Conservation (phyloP, 64 coral and sea anemone genomes). For the Stylophora pistillata region DNA sequence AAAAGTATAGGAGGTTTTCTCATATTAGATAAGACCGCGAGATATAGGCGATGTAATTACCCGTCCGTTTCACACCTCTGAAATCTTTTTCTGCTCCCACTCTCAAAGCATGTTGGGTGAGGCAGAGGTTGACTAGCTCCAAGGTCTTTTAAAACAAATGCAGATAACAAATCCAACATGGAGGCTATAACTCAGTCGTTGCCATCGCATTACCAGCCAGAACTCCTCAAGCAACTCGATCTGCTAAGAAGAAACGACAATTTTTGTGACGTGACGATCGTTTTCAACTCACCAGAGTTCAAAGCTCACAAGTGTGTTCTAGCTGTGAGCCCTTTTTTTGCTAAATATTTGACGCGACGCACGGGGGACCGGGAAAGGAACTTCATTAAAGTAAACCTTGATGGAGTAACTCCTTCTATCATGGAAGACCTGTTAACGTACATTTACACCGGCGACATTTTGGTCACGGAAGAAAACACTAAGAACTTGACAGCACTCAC, state of each 20-base stretch:
- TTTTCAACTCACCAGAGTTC: not conserved
- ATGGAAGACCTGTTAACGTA: constrained; percentile 7
- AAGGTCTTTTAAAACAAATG: too few relatives aligned
- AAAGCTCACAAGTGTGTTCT: too few relatives aligned
- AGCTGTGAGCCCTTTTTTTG: constrained; percentile 18
- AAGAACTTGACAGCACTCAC: not conserved
- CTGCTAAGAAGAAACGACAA: not conserved
- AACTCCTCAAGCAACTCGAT: not conserved
- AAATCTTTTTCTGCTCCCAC: too few relatives aligned
- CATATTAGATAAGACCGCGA: too few relatives aligned
- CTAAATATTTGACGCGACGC: not conserved
- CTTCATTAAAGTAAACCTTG: not conserved
- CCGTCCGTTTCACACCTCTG: too few relatives aligned
- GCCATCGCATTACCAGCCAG: not conserved
- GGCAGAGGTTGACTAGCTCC: too few relatives aligned
- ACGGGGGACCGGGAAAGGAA: not conserved
- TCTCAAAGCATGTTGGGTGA: too few relatives aligned
- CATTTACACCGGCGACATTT: constrained; percentile 21
- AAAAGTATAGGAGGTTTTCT: too few relatives aligned
- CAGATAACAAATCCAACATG: too few relatives aligned
- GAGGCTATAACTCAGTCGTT: too few relatives aligned
- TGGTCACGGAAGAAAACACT: not conserved
- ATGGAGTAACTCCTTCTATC: not conserved
- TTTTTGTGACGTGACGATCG: not conserved
- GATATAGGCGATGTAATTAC: too few relatives aligned